Evolutionary conservation across 1,140 invertebrate genomes (phyloP).

Genomic region (Kradibia gibbosae): DNA sequence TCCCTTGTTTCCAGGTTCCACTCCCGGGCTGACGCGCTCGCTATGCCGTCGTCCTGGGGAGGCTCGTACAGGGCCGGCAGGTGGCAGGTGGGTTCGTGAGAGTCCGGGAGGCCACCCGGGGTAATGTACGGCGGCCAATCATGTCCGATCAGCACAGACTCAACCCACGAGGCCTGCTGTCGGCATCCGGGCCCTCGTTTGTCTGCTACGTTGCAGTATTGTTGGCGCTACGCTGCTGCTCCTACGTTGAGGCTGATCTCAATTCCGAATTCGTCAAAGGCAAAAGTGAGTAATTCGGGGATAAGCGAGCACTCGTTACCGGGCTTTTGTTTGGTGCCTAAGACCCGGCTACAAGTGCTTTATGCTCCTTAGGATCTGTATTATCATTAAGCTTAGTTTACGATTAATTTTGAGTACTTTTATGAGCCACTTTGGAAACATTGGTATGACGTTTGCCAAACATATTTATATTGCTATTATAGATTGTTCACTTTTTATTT

Average conservation of each 20-base stretch:
- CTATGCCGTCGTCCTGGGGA: constrained; percentile 1
- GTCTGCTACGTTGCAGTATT: constrained; percentile 56
- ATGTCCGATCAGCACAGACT: constrained; percentile 66
- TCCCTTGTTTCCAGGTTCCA: neutral
- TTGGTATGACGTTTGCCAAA: too few species aligned
- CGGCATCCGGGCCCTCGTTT: constrained; percentile 48
- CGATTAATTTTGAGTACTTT: neutral
- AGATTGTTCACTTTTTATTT: too few species aligned
- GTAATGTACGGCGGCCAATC: constrained; percentile 69
- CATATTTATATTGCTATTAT: too few species aligned
- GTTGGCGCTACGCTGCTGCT: constrained; percentile 56
- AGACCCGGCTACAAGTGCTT: too few species aligned
- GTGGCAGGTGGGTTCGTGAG: constrained; percentile 41
- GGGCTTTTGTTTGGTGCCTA: too few species aligned
- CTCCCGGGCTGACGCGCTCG: neutral
- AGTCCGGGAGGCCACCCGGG: constrained; percentile 62
- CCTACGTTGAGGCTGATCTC: constrained; percentile 66
- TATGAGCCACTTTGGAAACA: constrained; percentile 28
- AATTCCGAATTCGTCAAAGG: constrained; percentile 75
- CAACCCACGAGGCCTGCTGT: constrained; percentile 62
- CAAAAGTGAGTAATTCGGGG: constrained; percentile 70
- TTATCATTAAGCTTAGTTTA: constrained; percentile 1
- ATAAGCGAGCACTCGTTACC: too few species aligned
- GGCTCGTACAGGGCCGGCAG: neutral
- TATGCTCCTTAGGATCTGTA: neutral